Conservation (phyloP, 2,113 vertebrate species). For the Helogale parvula region DNA sequence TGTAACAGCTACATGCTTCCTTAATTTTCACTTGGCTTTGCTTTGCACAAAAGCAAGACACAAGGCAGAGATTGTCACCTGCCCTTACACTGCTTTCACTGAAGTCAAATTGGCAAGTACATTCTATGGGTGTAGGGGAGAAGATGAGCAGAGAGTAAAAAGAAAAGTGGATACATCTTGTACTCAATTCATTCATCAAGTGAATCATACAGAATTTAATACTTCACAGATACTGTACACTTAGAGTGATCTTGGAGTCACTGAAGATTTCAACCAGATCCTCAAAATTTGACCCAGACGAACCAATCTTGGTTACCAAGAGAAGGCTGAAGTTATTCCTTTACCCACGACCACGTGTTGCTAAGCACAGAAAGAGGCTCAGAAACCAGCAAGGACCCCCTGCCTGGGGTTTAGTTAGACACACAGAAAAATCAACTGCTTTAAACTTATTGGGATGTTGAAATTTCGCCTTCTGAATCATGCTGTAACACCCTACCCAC, state of each 20-base stretch:
- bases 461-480: conserved; percentile 27
- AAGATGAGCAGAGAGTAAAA: background rate
- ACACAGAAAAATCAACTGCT: background rate
- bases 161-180: background rate
- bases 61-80: background rate
- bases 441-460: background rate
- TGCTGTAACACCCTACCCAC: background rate
- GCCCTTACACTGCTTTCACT: background rate
- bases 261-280: conserved; percentile 4
- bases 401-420: background rate
- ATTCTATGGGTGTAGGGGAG: background rate
- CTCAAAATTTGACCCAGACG: background rate
- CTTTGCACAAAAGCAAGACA: background rate
- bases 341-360: background rate
- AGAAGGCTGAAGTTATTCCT: background rate
- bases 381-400: background rate
- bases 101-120: background rate
- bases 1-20: background rate
- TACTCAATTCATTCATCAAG: background rate
- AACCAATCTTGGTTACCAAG: background rate
- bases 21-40: background rate
- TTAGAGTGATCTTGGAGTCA: conserved; percentile 6
- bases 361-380: background rate
- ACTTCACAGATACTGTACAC: background rate
- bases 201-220: background rate